Evolutionary conservation across 2,888 invertebrate species (phyloP).

Genomic region (Ommatoiulus sabulosus): DNA sequence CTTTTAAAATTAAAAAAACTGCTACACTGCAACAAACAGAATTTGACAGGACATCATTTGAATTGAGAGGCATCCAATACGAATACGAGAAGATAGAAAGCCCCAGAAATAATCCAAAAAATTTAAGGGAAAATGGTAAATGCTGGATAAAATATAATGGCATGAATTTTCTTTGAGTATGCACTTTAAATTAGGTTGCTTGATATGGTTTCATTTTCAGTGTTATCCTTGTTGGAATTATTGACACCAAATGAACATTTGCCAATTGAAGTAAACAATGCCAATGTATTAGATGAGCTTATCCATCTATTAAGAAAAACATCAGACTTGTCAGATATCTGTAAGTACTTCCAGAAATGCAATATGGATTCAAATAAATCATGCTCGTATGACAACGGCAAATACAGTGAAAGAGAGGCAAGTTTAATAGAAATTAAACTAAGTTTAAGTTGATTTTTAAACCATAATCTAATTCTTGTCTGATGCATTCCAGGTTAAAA

Average conservation of each 20-base stretch:
- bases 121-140: neutral
- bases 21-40: neutral
- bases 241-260: neutral
- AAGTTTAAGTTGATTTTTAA: neutral
- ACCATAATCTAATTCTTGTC: neutral
- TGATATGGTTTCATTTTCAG: constrained; percentile 8
- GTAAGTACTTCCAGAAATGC: neutral
- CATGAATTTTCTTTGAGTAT: neutral
- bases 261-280: neutral
- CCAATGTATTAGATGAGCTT: neutral
- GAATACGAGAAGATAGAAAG: constrained; percentile 27
- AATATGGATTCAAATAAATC: neutral
- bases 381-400: neutral
- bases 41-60: neutral
- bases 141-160: neutral
- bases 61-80: constrained; percentile 11
- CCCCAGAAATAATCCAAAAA: neutral
- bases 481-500: neutral
- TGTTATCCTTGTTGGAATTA: neutral
- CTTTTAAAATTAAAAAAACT: neutral
- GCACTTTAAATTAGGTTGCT: neutral
- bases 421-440: neutral
- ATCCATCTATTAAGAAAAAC: neutral
- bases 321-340: constrained; percentile 35
- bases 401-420: neutral